Base-by-base conservation (phyloP, 1,140 invertebrate genomes). In the Ips nitidus region DNA sequence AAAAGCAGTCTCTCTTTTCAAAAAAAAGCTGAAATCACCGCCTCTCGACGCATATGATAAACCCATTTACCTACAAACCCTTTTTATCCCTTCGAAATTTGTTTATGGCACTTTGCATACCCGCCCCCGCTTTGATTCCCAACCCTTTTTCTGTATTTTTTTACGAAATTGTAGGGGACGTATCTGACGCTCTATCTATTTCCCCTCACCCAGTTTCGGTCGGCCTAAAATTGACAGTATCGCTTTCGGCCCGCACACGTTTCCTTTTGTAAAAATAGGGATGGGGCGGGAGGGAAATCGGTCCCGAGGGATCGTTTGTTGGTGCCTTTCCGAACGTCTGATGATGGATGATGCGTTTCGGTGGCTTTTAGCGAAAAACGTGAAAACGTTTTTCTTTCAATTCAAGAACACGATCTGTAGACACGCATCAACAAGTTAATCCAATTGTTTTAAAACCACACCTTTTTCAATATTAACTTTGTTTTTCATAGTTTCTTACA, bases 121-220 rank as follows among this genome's bases (percentile, higher is more conserved):
- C 8, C 41, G n/a, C 22, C 22, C 5, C 41, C 42, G 52, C 43
- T 60, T 60, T 60, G 5, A 60, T 45, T 45, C 22, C 58, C 42
- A 60, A 43, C 58, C 58, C 58, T 57, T 60, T 60, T 60, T 60
- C 57, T 41, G 41, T 60, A 60, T 60, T 45, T 60, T 60, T 45
- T 42, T 6, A 6, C 7, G 4, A 60, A 22, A 22, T 22, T 22
- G 22, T 45, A n/a, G 58, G 40, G 58, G 58, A 60, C 38, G 36
- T 60, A 42, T 45, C 22, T 22, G 41, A 22, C 42, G 41, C 58
- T 59, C 42, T 41, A 59, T 36, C 57, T 41, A 7, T 36, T 37
- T 42, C 39, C 8, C 41, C 22, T 45, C 42, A 42, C 22, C 58
- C 38, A 8, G 41, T 58, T 58, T 38, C 22, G 38, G 58, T 22